Percentiles rank a stretch among this genome's conserved stretches.
Conservation (phyloP, 2,113 vertebrate genomes). For the Anoura caudifer region DNA sequence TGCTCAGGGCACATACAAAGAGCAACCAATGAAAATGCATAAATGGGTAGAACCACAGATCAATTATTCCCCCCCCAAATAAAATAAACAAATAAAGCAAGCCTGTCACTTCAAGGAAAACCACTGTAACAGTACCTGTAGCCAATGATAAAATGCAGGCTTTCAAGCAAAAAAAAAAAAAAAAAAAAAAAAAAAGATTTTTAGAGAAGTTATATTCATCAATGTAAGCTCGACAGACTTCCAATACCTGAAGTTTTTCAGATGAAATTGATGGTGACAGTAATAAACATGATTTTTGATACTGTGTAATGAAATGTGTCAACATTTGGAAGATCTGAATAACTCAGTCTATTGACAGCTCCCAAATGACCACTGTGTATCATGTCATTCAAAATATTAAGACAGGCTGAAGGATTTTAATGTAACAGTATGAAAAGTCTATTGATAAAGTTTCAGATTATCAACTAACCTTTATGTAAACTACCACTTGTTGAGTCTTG, state of each 20-base stretch:
- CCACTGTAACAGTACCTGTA: background rate
- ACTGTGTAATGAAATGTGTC: background rate
- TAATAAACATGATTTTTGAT: background rate
- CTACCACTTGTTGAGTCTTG: background rate
- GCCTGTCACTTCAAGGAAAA: background rate
- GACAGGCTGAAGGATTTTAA: background rate
- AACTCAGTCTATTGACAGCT: background rate
- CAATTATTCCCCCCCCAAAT: no score
- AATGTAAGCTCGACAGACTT: background rate
- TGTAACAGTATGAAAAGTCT: background rate
- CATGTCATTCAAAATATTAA: background rate
- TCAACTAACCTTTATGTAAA: background rate
- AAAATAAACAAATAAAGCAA: background rate
- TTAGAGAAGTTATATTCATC: background rate
- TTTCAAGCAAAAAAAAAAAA: constrained; percentile 1
- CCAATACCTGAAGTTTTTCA: background rate
- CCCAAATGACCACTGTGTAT: background rate
- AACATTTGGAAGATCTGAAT: background rate
- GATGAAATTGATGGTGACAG: background rate
- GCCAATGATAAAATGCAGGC: background rate
- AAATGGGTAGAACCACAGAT: no score
- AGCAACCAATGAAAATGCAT: no score
- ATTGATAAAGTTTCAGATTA: background rate
- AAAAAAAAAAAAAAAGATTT: background rate
- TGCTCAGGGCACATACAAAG: no score